Evolutionary conservation across 2,797 vertebrate species (phyloP).

Genomic region (Coregonus sp.): DNA sequence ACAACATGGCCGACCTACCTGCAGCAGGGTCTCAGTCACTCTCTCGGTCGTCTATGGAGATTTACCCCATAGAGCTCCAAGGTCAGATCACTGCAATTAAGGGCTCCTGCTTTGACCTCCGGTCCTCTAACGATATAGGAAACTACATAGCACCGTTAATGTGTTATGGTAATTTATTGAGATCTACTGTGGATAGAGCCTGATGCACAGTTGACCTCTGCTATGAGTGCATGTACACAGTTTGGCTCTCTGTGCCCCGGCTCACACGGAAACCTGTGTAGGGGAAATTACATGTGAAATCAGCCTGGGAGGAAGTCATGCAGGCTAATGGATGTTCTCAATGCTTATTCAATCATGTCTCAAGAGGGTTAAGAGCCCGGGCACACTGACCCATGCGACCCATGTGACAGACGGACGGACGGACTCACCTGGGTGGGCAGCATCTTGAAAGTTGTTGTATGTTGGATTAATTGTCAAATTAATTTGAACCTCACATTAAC

Average conservation of each 20-base stretch:
- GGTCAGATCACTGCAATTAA: neutral
- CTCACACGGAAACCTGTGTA: slow-evolving; percentile 13
- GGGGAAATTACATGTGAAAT: slow-evolving; percentile 15
- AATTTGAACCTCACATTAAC: slow-evolving; percentile 11
- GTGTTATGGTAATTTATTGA: neutral
- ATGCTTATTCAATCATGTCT: slow-evolving; percentile 7
- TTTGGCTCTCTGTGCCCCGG: neutral
- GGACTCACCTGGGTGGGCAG: neutral
- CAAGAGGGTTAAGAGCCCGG: neutral
- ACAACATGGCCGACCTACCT: neutral
- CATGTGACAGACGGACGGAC: neutral
- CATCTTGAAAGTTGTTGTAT: neutral
- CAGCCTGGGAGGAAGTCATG: neutral
- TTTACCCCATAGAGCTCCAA: neutral
- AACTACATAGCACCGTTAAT: neutral
- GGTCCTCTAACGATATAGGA: neutral
- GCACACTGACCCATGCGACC: neutral
- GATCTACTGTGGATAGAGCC: neutral
- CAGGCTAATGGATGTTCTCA: slow-evolving; percentile 12
- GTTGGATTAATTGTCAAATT: slow-evolving; percentile 1
- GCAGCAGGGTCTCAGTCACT: neutral
- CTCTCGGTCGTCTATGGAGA: neutral
- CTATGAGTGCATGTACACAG: neutral
- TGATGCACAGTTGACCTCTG: neutral
- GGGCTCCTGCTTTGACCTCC: neutral